Evolutionary conservation across 2,113 vertebrate genomes (phyloP).

Genomic region (Morone saxatilis): DNA sequence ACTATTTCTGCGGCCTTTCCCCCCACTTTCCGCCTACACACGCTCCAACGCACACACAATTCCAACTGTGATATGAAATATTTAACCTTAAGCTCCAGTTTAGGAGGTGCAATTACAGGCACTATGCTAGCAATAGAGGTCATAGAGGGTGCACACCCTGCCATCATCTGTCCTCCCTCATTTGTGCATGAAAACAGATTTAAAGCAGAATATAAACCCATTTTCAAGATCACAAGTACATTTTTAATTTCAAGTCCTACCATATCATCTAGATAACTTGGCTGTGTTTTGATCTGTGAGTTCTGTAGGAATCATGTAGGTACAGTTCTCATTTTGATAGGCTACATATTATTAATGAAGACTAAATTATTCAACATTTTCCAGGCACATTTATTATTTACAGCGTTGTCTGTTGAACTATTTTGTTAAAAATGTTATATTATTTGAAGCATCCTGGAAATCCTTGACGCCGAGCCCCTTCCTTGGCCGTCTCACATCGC

Average conservation of each 20-base stretch:
- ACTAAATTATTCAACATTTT: conserved; percentile 50
- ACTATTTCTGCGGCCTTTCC: conserved; percentile 7
- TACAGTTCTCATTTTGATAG: conserved; percentile 15
- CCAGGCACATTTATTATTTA: conserved; percentile 38
- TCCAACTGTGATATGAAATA: conserved; percentile 55
- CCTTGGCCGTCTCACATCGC: neutral
- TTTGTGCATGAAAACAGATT: neutral
- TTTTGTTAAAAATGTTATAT: conserved; percentile 31
- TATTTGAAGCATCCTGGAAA: neutral
- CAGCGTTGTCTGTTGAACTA: conserved; percentile 35
- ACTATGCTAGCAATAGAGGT: conserved; percentile 54
- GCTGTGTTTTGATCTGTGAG: conserved; percentile 21
- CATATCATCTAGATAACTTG: neutral
- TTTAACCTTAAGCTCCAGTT: conserved; percentile 56
- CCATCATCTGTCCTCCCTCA: neutral
- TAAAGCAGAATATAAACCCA: neutral
- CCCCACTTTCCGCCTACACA: neutral
- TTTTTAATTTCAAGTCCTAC: conserved; percentile 34
- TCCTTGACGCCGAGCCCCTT: neutral
- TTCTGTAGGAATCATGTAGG: conserved; percentile 15
- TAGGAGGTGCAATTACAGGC: conserved; percentile 44
- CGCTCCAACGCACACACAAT: neutral
- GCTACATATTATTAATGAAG: conserved; percentile 6
- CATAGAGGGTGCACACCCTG: conserved; percentile 24
- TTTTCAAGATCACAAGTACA: conserved; percentile 11